These are phyloP conservation scores for Dasypolia templi DNA, from an alignment of 2,888 invertebrate genomes.

Conservation along the genomic window DNA sequence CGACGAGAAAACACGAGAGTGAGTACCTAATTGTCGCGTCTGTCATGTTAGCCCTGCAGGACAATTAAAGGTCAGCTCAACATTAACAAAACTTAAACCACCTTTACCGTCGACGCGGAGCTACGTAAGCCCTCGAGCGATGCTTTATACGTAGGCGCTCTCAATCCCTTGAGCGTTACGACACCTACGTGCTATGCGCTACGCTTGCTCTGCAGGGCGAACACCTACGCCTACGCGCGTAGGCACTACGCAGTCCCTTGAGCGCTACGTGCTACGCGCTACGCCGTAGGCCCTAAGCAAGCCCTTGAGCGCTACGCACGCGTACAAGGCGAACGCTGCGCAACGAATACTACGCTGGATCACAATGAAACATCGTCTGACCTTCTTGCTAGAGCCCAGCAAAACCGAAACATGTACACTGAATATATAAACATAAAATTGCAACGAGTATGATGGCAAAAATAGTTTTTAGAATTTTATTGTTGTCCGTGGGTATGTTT, in stretches of 20 bases:
- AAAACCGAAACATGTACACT: too few relatives aligned
- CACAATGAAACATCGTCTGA: not conserved
- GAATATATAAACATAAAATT: too few relatives aligned
- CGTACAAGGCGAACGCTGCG: not conserved
- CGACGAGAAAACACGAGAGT: too few relatives aligned
- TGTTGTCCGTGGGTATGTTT: too few relatives aligned
- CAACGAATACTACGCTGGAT: not conserved
- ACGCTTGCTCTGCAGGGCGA: not conserved
- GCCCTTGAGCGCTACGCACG: constrained; percentile 7
- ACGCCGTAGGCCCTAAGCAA: constrained; percentile 5
- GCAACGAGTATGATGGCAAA: too few relatives aligned
- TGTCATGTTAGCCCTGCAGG: too few relatives aligned
- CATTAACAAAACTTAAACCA: not conserved
- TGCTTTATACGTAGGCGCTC: not conserved
- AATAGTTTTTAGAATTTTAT: too few relatives aligned
- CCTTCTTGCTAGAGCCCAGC: not conserved
- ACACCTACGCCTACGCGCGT: constrained; percentile 6
- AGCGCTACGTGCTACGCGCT: constrained; percentile 8
- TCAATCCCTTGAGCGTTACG: constrained; percentile 7
- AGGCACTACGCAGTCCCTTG: constrained; percentile 5
- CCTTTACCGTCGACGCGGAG: too few relatives aligned
- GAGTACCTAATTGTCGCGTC: too few relatives aligned
- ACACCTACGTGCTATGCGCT: not conserved
- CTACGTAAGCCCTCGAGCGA: not conserved
- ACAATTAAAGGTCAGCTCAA: not conserved